Evolutionary conservation across 1,140 invertebrate genomes (phyloP).

Genomic region (Drosophila lacertosa): DNA sequence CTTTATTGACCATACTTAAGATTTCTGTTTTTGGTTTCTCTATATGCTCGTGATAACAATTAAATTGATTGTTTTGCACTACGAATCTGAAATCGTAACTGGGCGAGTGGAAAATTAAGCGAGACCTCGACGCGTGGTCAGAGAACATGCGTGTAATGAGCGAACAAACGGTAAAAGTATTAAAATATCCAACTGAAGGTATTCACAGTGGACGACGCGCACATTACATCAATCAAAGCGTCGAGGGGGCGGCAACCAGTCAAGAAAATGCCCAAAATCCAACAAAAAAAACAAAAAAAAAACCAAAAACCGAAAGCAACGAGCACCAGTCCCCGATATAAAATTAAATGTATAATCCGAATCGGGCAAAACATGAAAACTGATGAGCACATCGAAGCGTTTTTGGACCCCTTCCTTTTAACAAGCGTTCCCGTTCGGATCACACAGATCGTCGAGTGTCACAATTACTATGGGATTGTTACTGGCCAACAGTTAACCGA

Average conservation of each 20-base stretch:
- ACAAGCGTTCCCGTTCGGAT: conserved; percentile 7
- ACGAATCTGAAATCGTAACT: conserved; percentile 22
- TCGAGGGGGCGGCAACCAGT: conserved; percentile 37
- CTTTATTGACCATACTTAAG: conserved; percentile 44
- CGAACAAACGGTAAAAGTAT: conserved; percentile 66
- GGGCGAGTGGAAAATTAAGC: not conserved
- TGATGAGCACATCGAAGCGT: conserved; percentile 2
- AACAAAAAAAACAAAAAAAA: not conserved
- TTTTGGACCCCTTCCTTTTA: not conserved
- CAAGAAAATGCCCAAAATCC: conserved; percentile 24
- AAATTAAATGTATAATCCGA: conserved; percentile 14
- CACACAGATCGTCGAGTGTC: conserved; percentile 1
- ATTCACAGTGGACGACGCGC: conserved; percentile 1
- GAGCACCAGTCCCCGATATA: conserved; percentile 26
- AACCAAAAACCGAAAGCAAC: not conserved
- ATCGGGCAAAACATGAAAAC: conserved; percentile 3
- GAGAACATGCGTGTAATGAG: conserved; percentile 68
- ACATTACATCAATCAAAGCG: conserved; percentile 54
- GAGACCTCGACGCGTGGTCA: not conserved
- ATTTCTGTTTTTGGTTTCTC: conserved; percentile 23
- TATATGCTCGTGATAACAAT: conserved; percentile 59
- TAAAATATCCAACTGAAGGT: conserved; percentile 12
- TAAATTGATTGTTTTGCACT: conserved; percentile 72
- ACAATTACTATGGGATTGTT: conserved; percentile 19
- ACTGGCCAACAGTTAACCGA: not conserved